phyloP scores from a whole-genome alignment of 2,113 vertebrate genomes.

The Brienomyrus brachyistius region DNA sequence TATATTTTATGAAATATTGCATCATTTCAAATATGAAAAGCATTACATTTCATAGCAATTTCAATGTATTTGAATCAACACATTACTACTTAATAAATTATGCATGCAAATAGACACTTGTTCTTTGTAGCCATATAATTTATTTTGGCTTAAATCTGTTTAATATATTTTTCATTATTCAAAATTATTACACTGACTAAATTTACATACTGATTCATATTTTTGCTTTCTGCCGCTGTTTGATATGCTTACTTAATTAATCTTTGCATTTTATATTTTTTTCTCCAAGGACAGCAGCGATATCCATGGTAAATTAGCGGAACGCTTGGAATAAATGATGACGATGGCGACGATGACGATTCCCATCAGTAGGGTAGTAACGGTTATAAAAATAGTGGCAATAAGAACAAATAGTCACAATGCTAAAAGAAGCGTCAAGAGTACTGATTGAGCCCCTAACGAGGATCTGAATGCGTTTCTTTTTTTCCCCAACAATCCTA shows the following conservation, averaged over 20 bases:
- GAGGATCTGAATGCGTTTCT: background rate
- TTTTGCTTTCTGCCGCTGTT: constrained; percentile 13
- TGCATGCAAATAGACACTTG: constrained; percentile 25
- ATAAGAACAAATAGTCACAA: background rate
- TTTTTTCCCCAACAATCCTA: constrained; percentile 38
- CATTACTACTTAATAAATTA: constrained; percentile 18
- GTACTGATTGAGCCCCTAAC: background rate
- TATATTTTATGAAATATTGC: background rate
- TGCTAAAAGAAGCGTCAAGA: background rate
- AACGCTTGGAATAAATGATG: constrained; percentile 2
- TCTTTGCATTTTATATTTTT: constrained; percentile 19
- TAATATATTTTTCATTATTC: constrained; percentile 25
- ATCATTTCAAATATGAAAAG: constrained; percentile 9
- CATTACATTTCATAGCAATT: constrained; percentile 17
- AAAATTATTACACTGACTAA: constrained; percentile 24
- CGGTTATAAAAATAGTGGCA: background rate
- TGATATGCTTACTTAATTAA: constrained; percentile 26
- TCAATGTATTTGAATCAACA: constrained; percentile 15
- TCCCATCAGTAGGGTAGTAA: background rate
- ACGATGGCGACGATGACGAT: background rate
- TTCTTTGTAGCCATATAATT: constrained; percentile 22
- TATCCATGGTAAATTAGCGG: constrained; percentile 15
- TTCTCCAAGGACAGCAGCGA: constrained; percentile 9
- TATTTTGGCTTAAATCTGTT: constrained; percentile 45
- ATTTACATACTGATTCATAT: constrained; percentile 27